A percentile compares a stretch with the other conserved stretches of the same genome.
phyloP scores from a whole-genome alignment of 2,888 invertebrate species.

The Drosophila lutescens region DNA sequence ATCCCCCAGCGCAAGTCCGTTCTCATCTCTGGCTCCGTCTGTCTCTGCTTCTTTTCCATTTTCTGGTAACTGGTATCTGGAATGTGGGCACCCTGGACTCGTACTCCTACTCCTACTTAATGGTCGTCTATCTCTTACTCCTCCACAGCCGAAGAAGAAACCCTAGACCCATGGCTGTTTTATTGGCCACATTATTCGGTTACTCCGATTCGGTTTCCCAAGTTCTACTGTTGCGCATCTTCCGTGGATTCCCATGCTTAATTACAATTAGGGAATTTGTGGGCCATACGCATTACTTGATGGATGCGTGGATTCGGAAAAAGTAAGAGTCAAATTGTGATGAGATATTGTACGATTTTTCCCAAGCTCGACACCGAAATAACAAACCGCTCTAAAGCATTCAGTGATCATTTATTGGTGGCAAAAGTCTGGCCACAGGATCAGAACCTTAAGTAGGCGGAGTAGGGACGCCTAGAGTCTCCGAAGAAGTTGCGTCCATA shows the following conservation, averaged over 20 bases:
- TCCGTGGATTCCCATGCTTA: conserved; percentile 67
- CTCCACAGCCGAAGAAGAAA: conserved; percentile 30
- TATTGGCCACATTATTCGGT: conserved; percentile 54
- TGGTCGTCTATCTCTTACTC: conserved; percentile 25
- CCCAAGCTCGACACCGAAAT: too few species aligned
- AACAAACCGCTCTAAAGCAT: too few species aligned
- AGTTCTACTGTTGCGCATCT: conserved; percentile 18
- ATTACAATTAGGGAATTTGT: conserved; percentile 68
- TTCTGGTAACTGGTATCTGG: conserved; percentile 35
- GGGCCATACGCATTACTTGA: conserved; percentile 47
- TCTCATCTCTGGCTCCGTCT: conserved; percentile 26
- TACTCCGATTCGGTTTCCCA: conserved; percentile 19
- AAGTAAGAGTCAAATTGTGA: not conserved
- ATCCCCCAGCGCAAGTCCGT: conserved; percentile 56
- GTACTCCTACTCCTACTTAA: conserved; percentile 7
- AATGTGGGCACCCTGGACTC: conserved; percentile 33
- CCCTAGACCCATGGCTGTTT: conserved; percentile 49
- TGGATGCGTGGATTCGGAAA: conserved; percentile 12
- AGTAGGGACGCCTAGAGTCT: not conserved
- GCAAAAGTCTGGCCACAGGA: too few species aligned
- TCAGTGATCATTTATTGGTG: not conserved
- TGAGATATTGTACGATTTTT: not conserved
- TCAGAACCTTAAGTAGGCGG: not conserved
- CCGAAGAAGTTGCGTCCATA: not conserved
- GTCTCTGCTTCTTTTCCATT: conserved; percentile 13